phyloP scores from a whole-genome alignment of 2,888 invertebrate genomes.

The Linyphia triangularis region DNA sequence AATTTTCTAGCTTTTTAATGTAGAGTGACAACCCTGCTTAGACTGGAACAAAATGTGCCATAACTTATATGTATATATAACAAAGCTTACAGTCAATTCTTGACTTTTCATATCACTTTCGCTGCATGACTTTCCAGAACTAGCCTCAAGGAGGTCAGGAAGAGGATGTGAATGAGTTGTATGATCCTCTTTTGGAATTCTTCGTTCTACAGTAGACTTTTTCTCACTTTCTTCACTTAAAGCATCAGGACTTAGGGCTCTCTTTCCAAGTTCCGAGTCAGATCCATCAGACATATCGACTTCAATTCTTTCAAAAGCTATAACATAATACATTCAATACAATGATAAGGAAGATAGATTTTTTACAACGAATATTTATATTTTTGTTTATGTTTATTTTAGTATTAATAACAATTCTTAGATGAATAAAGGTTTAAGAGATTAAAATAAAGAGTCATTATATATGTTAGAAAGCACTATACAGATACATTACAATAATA shows the following conservation, averaged over 20 bases:
- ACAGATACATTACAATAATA: too few relatives aligned
- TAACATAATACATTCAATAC: background rate
- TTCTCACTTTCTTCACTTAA: conserved; percentile 73
- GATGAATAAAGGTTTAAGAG: too few relatives aligned
- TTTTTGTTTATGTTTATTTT: too few relatives aligned
- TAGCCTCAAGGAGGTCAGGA: conserved; percentile 70
- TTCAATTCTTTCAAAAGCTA: conserved; percentile 81
- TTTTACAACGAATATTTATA: too few relatives aligned
- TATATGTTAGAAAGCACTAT: too few relatives aligned
- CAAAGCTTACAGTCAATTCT: conserved; percentile 35
- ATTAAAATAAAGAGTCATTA: too few relatives aligned
- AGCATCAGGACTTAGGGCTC: conserved; percentile 67
- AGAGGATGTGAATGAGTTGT: conserved; percentile 57
- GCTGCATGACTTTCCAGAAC: conserved; percentile 61
- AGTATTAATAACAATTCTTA: too few relatives aligned
- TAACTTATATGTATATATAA: too few relatives aligned
- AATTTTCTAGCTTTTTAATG: too few relatives aligned
- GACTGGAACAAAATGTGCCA: too few relatives aligned
- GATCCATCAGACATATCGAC: conserved; percentile 92
- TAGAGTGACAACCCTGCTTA: too few relatives aligned
- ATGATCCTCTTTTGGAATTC: conserved; percentile 68
- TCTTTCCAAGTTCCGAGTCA: conserved; percentile 81
- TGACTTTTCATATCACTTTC: conserved; percentile 66
- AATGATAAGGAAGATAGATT: too few relatives aligned
- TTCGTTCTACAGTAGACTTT: conserved; percentile 70